Evolutionary conservation across 2,888 invertebrate species (phyloP).

Genomic region (Seira musarum): DNA sequence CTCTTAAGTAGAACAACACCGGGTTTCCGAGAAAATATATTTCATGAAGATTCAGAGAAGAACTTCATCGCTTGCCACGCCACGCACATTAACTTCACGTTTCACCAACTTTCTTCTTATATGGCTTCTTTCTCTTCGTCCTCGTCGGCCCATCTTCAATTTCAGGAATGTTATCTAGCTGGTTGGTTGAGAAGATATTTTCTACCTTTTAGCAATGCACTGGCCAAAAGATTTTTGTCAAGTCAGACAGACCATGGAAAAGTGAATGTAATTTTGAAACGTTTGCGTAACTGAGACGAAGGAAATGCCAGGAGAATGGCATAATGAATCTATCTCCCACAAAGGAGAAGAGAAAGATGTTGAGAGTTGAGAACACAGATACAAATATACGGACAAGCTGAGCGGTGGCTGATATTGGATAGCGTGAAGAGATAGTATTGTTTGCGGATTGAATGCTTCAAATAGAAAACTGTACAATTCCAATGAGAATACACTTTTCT

Average conservation of each 20-base stretch:
- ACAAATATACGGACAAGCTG: neutral
- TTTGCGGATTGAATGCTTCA: slow-evolving; percentile 38
- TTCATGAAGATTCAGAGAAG: no score
- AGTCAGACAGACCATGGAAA: no score
- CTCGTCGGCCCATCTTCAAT: neutral
- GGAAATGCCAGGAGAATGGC: no score
- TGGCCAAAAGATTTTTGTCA: neutral
- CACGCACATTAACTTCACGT: slow-evolving; percentile 40
- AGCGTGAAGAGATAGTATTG: slow-evolving; percentile 20
- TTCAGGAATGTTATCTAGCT: no score
- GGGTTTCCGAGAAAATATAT: no score
- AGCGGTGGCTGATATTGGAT: neutral
- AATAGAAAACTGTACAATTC: slow-evolving; percentile 22
- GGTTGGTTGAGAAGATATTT: neutral
- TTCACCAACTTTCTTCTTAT: slow-evolving; percentile 29
- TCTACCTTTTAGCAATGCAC: neutral
- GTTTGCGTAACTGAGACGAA: no score
- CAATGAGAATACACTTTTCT: slow-evolving; percentile 47
- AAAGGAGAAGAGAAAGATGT: no score
- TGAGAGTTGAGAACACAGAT: no score
- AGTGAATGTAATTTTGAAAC: no score
- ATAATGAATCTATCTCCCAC: no score
- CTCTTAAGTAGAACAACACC: no score
- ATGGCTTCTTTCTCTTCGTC: neutral
- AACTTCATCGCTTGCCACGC: neutral